phyloP scores from a whole-genome alignment of 2,113 vertebrate species.

The Casuarius casuarius region DNA sequence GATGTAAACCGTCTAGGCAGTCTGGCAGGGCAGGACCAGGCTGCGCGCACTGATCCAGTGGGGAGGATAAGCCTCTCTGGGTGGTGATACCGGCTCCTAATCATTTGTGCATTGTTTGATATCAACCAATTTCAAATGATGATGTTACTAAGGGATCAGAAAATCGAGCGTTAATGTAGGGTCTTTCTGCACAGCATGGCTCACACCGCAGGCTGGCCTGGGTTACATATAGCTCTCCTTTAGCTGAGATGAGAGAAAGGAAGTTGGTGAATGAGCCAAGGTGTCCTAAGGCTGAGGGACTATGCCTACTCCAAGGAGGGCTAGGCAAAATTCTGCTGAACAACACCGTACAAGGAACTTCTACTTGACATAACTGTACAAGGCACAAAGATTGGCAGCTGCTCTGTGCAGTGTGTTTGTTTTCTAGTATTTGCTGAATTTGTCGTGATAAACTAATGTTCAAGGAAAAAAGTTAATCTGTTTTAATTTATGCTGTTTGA shows the following conservation, averaged over 20 bases:
- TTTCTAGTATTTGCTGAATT: background rate
- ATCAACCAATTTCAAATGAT: background rate
- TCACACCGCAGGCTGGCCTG: background rate
- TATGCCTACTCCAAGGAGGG: background rate
- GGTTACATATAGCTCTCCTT: background rate
- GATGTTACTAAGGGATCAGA: background rate
- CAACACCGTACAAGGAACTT: background rate
- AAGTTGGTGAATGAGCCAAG: background rate
- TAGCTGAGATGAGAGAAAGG: accelerated
- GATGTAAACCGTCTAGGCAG: background rate
- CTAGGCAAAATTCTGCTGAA: background rate
- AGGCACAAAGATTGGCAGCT: background rate
- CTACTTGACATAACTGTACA: background rate
- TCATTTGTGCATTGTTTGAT: background rate
- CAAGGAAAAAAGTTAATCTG: background rate
- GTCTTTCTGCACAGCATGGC: background rate
- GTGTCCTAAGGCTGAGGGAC: background rate
- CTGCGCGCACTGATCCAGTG: background rate
- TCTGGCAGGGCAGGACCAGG: background rate
- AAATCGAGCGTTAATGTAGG: background rate
- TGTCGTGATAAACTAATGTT: background rate
- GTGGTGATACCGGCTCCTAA: background rate
- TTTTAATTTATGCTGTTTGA: background rate
- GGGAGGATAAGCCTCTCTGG: background rate
- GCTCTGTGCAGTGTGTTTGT: background rate